Percentiles rank a stretch among this genome's conserved stretches.
phyloP scores from a whole-genome alignment of 2,888 invertebrate species.

The Phortica magna region DNA sequence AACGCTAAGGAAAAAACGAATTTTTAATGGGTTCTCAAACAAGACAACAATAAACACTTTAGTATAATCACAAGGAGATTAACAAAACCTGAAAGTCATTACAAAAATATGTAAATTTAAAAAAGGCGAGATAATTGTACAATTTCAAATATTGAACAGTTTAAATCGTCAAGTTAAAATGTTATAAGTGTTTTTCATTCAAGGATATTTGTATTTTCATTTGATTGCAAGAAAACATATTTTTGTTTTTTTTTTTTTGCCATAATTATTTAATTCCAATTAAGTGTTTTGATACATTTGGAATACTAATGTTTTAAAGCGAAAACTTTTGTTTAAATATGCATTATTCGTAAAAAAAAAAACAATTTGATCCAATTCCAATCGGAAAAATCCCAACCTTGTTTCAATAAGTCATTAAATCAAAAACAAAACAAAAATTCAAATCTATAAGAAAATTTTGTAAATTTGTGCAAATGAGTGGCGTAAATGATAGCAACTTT shows the following conservation, averaged over 20 bases:
- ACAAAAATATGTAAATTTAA: background rate
- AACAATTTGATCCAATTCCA: background rate
- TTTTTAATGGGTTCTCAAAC: background rate
- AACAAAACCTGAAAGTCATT: slow-evolving; percentile 15
- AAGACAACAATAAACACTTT: slow-evolving; percentile 23
- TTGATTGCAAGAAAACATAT: background rate
- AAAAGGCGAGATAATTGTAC: background rate
- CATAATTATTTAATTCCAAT: background rate
- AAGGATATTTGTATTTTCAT: too few species aligned
- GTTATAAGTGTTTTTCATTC: too few species aligned
- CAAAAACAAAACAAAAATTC: slow-evolving; percentile 27
- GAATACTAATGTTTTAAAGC: too few species aligned
- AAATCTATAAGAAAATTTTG: slow-evolving; percentile 61
- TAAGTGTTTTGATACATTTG: too few species aligned
- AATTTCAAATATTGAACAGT: background rate
- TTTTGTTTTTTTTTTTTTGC: background rate
- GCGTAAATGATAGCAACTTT: background rate
- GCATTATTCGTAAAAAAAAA: background rate
- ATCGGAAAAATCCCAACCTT: background rate
- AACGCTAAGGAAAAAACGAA: slow-evolving; percentile 12
- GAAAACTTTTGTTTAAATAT: too few species aligned
- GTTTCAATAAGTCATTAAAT: background rate
- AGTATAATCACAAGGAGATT: slow-evolving; percentile 14
- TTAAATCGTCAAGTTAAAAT: too few species aligned
- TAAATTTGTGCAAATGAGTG: slow-evolving; percentile 55